Evolutionary conservation across 2,113 vertebrate genomes (phyloP).

Genomic region (Rhea pennata): DNA sequence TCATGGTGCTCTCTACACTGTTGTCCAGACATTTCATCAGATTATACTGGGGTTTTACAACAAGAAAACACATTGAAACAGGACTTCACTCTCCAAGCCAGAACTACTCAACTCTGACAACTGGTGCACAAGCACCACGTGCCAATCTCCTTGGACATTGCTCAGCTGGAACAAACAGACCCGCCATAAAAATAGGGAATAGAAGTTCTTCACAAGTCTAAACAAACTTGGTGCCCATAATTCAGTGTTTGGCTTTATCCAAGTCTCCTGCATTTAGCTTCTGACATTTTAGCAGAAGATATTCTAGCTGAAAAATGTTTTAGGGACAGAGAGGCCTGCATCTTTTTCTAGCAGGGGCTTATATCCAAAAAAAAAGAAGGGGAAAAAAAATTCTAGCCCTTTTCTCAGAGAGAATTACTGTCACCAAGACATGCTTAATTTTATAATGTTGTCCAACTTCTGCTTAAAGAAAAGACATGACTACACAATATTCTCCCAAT

Average conservation of each 20-base stretch:
- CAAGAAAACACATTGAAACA: background rate
- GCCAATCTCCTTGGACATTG: background rate
- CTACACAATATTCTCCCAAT: background rate
- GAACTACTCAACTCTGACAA: background rate
- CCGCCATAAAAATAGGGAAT: background rate
- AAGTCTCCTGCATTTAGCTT: background rate
- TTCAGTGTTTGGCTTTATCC: background rate
- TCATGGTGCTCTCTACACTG: background rate
- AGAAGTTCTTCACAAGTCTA: background rate
- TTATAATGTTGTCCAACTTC: background rate
- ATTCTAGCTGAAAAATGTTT: background rate
- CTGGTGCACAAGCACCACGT: background rate
- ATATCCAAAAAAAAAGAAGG: background rate
- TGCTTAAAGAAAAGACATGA: background rate
- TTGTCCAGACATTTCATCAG: background rate
- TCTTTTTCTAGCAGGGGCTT: background rate
- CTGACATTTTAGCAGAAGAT: background rate
- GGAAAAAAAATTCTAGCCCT: background rate
- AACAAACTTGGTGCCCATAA: background rate
- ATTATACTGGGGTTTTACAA: background rate
- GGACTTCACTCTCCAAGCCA: background rate
- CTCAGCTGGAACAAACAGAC: background rate
- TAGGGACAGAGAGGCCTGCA: background rate
- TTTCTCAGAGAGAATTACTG: background rate
- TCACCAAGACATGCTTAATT: background rate